Evolutionary conservation across 1,140 invertebrate genomes (phyloP), one percentile per base, ranked within the genome.

Genomic region (Lucilia cuprina): DNA sequence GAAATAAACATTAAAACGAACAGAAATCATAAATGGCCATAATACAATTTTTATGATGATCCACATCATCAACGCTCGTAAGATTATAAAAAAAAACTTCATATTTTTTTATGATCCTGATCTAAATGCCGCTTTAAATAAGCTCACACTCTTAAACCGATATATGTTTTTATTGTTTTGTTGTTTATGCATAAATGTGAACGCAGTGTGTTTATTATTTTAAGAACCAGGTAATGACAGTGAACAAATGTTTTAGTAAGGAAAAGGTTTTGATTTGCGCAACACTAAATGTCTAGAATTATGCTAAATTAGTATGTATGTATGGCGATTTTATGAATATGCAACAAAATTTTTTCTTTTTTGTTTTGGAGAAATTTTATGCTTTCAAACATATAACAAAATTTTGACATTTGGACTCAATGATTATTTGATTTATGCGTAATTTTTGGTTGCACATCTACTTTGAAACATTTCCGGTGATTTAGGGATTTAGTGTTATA

Each of bases 61-160:
- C 77, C 78, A 50, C 78, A 82, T 84, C 78, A 84, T 84, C 77
- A 84, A 84, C 78, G 80, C 78, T 84, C 82, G 78, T 82, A 80
- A 82, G 84, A 84, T 82, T 84, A 84, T 84, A 84, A 84, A 84
- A 84, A 60, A 60, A 60, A n/a, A n/a, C 14, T 17, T 60, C 7
- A 7, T 8, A 5, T 19, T 70, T 70, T 84, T 84, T 84, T 84
- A 84, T 84, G 84, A 84, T 82, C 84, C 83, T 14, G 83, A 75
- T 83, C 83, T 74, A 25, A 50, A 75, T 74, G 82, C 65, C 74
- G 82, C 82, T 83, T 74, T 83, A 83, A 83, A 83, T 75, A 65
- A 74, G 50, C 75, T 83, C 49, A 75, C 82, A 74, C 82, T 83
- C n/a, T 25, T 49, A 35, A 35, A 10, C 5, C 5, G 7, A 41